Percentiles rank a stretch among this genome's conserved stretches.
Evolutionary conservation across 2,797 vertebrate genomes (phyloP).

Genomic region (Poliocrania exsul): DNA sequence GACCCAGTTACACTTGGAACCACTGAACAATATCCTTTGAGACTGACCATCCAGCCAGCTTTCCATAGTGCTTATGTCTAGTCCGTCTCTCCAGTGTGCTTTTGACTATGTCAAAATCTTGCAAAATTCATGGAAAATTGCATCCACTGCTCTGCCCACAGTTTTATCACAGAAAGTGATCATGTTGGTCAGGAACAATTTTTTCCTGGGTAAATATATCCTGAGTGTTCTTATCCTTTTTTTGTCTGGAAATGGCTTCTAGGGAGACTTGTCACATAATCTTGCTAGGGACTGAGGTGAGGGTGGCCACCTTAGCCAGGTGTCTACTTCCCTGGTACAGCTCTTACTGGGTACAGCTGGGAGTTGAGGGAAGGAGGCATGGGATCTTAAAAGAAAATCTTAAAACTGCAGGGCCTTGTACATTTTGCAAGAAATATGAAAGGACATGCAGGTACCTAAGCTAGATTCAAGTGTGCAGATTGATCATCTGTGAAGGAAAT

Average conservation of each 20-base stretch:
- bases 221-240: neutral
- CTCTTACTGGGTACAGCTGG: neutral
- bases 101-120: neutral
- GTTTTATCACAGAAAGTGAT: neutral
- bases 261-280: neutral
- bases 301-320: neutral
- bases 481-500: neutral
- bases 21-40: neutral
- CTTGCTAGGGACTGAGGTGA: neutral
- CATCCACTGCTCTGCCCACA: neutral
- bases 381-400: neutral
- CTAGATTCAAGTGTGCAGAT: neutral
- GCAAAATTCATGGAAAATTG: neutral
- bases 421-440: neutral
- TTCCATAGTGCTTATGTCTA: neutral
- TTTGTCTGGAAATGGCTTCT: neutral
- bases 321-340: neutral
- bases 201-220: neutral
- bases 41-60: neutral
- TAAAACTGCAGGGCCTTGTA: neutral
- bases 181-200: neutral
- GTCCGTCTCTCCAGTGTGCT: neutral
- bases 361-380: neutral
- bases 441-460: neutral
- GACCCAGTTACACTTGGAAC: neutral